Evolutionary conservation across 2,113 vertebrate genomes (phyloP), one percentile per base, ranked within the genome.

Genomic region (Alligator sinensis): DNA sequence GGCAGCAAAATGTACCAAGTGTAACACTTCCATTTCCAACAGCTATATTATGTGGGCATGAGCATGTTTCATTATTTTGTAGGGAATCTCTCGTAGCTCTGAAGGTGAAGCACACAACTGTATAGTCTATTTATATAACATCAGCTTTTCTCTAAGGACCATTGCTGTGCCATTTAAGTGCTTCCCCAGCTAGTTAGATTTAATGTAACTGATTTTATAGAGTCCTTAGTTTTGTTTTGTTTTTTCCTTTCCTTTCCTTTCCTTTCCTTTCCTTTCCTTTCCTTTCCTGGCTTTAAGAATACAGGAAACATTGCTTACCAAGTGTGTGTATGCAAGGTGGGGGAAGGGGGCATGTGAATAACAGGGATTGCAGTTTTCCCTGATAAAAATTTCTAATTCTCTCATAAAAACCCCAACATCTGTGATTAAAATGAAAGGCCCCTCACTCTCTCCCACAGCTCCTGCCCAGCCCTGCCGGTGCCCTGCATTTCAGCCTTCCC

Each of bases 1-100:
- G 59, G 58, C 85, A 95, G 89, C 17, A 91, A 91, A 91, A 57
- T 95, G 1, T 90, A 84, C 84, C 80, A 89, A 25, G 11, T 77
- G 14, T 25, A 83, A 90, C 75, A 70, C 28, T 93, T 83, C 58
- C 86, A 34, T 4, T n/a, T 30, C 16, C 77, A 24, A 24, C 28
- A 30, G 66, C 47, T 62, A 77, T 8, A 88, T 21, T 66, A 27
- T 59, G 55, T 81, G 55, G 62, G 30, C 38, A 66, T 13, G 82
- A 30, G 63, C 77, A 14, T 82, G 18, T 64, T 90, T 77, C 58
- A 77, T 1, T 79, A 58, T 90, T 88, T 95, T 76, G 57, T 3
- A 72, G 18, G 28, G 92, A 92, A 30, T 47, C 77, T 89, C 21
- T 89, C 58, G 87, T 75, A 76, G 60, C 18, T 78, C 84, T 88